phyloP scores from a whole-genome alignment of 1,140 invertebrate genomes.

The Druon quercuslanigerum region DNA sequence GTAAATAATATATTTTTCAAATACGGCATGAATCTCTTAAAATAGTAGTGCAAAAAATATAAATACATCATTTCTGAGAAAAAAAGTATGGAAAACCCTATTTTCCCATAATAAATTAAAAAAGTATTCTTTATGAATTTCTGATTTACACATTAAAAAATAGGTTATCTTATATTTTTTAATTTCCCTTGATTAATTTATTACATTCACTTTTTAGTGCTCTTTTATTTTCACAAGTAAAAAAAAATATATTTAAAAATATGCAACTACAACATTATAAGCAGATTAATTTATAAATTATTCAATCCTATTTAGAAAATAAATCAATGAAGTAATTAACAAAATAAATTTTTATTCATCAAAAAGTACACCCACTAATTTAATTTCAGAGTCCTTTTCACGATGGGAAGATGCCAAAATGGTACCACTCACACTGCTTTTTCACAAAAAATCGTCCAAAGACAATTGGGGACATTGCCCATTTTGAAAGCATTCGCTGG shows the following conservation, averaged over 20 bases:
- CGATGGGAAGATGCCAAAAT: slow-evolving; percentile 92
- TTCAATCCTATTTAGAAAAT: background rate
- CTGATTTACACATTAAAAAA: too few species aligned
- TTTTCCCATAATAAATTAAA: too few species aligned
- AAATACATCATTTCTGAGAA: too few species aligned
- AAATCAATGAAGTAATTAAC: slow-evolving; percentile 22
- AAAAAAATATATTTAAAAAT: slow-evolving; percentile 30
- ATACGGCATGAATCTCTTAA: too few species aligned
- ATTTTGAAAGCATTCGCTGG: slow-evolving; percentile 89
- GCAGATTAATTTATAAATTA: background rate
- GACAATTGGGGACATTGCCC: slow-evolving; percentile 85
- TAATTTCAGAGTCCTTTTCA: slow-evolving; percentile 87
- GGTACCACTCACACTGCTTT: slow-evolving; percentile 95
- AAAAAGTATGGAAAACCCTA: too few species aligned
- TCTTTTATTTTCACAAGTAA: background rate
- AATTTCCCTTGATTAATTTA: too few species aligned
- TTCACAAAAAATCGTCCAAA: slow-evolving; percentile 88
- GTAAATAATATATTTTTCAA: too few species aligned
- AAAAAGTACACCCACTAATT: slow-evolving; percentile 28
- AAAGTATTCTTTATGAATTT: too few species aligned
- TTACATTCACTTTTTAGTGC: too few species aligned
- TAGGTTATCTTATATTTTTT: too few species aligned
- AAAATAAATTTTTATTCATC: background rate
- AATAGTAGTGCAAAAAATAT: too few species aligned
- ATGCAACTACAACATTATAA: background rate